Base-by-base conservation (phyloP, 2,113 vertebrate species). In the Tragelaphus strepsiceros region DNA sequence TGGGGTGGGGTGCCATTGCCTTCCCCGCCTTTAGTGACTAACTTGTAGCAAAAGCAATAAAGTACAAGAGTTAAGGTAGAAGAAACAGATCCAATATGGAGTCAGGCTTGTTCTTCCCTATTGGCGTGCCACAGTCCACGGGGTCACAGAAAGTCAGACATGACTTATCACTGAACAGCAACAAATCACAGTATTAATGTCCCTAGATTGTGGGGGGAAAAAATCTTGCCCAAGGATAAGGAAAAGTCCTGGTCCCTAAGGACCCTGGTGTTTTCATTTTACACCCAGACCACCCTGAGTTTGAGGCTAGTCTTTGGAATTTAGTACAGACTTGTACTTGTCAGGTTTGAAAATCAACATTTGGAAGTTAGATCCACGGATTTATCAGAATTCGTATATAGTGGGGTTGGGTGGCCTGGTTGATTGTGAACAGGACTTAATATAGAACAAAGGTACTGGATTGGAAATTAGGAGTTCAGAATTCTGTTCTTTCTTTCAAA, bases 261-360 rank as follows among this genome's bases (percentile, higher is more conserved):
- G 28, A 28, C 26, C 21, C 16, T 2, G 3, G 43, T 2, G 14
- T 28, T 14, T 26, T 11, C 5, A 13, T 12, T 5, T 14, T 8
- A 22, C 26, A 1, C 2, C 1, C 8, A n/a, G 30, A 43, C 58
- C 3, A 56, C 16, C 2, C 16, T 11, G 67, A n/a, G 35, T 17
- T 32, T 51, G 26, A 17, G 12, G n/a, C 22, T 6, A 7, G 28
- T 11, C 46, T 83, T 82, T 32, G 12, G 15, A 15, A 13, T 24
- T 88, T 53, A 24, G n/a, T 26, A 49, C 10, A 46, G 89, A 77
- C 2, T 39, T 5, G 5, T 2, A 62, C 28, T 61, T 62, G 13
- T 62, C 10, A 14, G 10, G 14, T 92, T 85, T 93, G 43, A 53
- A 64, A 91, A 35, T 6, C 71, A 82, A n/a, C 46, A 46, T 91